These are phyloP conservation scores for Sciurus carolinensis DNA, from an alignment of 2,797 vertebrate genomes.

Conservation along the genomic window DNA sequence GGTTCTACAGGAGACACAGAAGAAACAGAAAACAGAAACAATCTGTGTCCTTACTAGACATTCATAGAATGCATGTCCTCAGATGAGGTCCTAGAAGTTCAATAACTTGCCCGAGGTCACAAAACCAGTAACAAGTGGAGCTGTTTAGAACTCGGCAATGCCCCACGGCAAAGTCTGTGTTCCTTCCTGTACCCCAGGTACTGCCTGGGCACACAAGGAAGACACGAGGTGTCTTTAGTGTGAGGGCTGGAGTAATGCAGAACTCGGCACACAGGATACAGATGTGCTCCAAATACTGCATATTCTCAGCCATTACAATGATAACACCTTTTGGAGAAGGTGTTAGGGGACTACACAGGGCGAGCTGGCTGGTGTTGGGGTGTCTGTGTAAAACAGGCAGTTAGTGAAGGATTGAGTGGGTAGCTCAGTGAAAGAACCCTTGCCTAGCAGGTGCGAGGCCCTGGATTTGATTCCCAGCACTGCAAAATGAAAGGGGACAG, in stretches of 20 bases:
- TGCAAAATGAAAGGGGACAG: background rate
- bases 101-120: background rate
- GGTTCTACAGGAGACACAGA: background rate
- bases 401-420: background rate
- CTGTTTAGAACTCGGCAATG: background rate
- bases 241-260: background rate
- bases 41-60: background rate
- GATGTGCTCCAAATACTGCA: background rate
- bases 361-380: background rate
- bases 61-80: background rate
- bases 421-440: background rate
- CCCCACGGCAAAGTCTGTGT: background rate
- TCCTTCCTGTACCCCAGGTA: fast-evolving
- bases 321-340: background rate
- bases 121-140: background rate
- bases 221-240: background rate
- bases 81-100: background rate
- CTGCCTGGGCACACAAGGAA: background rate
- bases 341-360: too few relatives aligned
- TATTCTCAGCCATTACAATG: background rate
- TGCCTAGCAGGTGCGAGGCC: too few relatives aligned
- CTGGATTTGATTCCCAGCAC: too few relatives aligned
- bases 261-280: background rate
- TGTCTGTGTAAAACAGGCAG: background rate
- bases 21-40: background rate